Evolutionary conservation across 2,888 invertebrate genomes (phyloP), one percentile per base, ranked within the genome.

Genomic region (Ypsolopha scabrella): DNA sequence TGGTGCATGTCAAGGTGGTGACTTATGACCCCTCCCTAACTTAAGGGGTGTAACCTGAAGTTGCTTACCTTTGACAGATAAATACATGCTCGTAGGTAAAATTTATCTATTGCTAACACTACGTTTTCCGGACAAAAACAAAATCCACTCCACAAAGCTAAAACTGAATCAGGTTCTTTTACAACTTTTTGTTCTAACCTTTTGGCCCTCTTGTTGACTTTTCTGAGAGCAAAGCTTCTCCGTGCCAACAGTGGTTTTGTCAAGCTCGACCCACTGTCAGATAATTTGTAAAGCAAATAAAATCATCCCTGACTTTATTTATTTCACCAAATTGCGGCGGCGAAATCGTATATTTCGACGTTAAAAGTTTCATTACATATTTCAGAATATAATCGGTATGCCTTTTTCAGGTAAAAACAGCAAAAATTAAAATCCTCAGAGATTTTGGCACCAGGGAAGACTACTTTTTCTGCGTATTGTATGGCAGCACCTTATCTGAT

Each of bases 201-300:
- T 78, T 75, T 73, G 69, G 68, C 65, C 68, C 71, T 70, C 67
- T 72, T 79, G 79, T 83, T 80, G 78, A 76, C 72, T 74, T 73
- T 75, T 72, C 73, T 66, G 67, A 67, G 75, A 73, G 77, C 70
- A 76, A 79, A 80, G 79, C 77, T 75, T 80, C 80, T 79, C 77
- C 77, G 80, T 79, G 80, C 79, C 80, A 77, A 77, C 79, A 76
- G 76, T 75, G 80, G 80, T 82, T 83, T 83, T 85, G 80, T 82
- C 82, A 83, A 80, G 65, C 78, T 72, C 77, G 75, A 69, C 75
- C 75, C 67, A 70, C 72, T 75, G 80, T 73, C 75, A 70, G 75
- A 80, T 80, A 75, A 79, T 81, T 80, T 75, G 70, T 68, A 71
- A 75, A 72, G 69, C 70, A 77, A 81, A 80, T 75, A 77, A 71